phyloP scores from a whole-genome alignment of 1,140 invertebrate genomes.

The Ips nitidus region DNA sequence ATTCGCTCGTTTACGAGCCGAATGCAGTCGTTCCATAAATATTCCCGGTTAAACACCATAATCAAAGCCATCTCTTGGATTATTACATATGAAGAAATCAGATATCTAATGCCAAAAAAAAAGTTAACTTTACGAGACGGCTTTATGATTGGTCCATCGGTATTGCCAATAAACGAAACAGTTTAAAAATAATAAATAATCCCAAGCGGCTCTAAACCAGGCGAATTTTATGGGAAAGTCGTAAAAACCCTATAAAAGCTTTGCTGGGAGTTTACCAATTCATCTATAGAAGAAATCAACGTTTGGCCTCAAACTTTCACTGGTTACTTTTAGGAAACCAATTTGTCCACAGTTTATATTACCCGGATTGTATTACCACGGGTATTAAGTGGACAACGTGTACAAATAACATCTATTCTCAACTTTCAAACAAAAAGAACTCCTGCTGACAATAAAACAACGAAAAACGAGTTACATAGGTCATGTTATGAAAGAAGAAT shows the following conservation, averaged over 20 bases:
- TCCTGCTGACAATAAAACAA: too few relatives aligned
- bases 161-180: slow-evolving; percentile 14
- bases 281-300: too few relatives aligned
- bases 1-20: neutral
- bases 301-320: too few relatives aligned
- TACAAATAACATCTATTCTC: too few relatives aligned
- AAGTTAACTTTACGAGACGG: slow-evolving; percentile 5
- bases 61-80: neutral
- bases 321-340: too few relatives aligned
- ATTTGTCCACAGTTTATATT: too few relatives aligned
- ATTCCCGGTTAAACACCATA: slow-evolving; percentile 2
- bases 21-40: slow-evolving; percentile 5
- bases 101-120: slow-evolving; percentile 13
- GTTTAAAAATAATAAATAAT: slow-evolving; percentile 27
- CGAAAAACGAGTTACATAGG: too few relatives aligned
- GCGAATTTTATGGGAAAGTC: slow-evolving; percentile 17
- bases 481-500: too few relatives aligned
- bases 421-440: too few relatives aligned
- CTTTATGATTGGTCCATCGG: slow-evolving; percentile 19
- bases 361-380: too few relatives aligned
- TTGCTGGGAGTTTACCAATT: slow-evolving; percentile 1
- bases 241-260: slow-evolving; percentile 28
- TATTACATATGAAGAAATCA: slow-evolving; percentile 15
- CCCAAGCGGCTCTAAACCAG: slow-evolving; percentile 3
- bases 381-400: too few relatives aligned